Evolutionary conservation across 2,797 vertebrate species (phyloP), one percentile per base, ranked within the genome.

Genomic region (Falco columbarius): DNA sequence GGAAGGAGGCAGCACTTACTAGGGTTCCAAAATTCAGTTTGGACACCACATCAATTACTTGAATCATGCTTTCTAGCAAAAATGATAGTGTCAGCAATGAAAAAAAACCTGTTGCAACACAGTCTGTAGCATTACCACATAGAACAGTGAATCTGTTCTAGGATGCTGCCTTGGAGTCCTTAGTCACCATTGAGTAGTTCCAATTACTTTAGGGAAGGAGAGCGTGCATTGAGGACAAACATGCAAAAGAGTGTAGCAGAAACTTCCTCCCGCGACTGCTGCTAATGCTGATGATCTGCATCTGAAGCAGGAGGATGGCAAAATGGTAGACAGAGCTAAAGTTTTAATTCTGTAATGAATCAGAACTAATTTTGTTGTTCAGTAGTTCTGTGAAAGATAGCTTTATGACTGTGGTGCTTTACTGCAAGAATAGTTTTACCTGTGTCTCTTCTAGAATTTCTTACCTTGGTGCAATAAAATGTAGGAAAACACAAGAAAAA

Each of bases 191-290:
- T 38, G 72, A 58, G 13, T 36, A 11, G n/a, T 5, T 20, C 27
- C 49, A 12, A 2, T 46, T 55, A 11, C 21, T 61, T 51, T 70
- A 42, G 86, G 20, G 44, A 36, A 52, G 20, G 24, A 51, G 49
- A 61, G 38, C 3, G 17, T 9, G 6, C 3, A 1, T 5, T 38
- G 47, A 70, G 38, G 55, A 29, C 55, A 73, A 58, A 36, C 8
- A 10, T 0, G 3, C 29, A 26, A 23, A 27, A 12, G 51, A 14
- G 26, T 0, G 3, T n/a, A 27, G 47, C 19, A 47, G 65, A 24
- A 77, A 15, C 40, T 75, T 74, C 44, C 8, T 83, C 14, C 49
- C 6, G 2, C 5, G 14, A 2, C 44, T 62, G 15, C 38, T 87
- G 75, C 44, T 34, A 36, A 2, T 55, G 38, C 55, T 67, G 63